Evolutionary conservation across 37 sponge, comb jelly and placozoan genomes (phyloP).

Genomic region (Axinella damicornis): DNA sequence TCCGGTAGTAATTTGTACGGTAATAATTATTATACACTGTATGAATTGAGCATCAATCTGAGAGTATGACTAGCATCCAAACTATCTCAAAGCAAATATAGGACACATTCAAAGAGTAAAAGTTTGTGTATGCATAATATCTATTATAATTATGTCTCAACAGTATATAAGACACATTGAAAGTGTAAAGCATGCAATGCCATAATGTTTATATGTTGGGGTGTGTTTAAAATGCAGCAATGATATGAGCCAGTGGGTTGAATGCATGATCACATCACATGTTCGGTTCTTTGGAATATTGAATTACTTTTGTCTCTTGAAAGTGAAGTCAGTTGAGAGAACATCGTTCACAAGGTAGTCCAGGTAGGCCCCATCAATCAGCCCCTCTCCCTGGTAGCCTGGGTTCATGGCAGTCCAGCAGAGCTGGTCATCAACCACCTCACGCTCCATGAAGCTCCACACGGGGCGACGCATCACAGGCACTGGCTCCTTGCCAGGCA

Average conservation of each 20-base stretch:
- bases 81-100: too few relatives aligned
- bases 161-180: neutral
- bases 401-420: constrained; percentile 39
- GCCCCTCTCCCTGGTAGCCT: constrained; percentile 45
- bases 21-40: too few relatives aligned
- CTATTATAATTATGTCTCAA: too few relatives aligned
- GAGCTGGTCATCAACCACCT: neutral
- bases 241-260: neutral
- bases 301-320: neutral
- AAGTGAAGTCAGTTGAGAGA: constrained; percentile 9
- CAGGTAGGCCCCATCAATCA: constrained; percentile 9
- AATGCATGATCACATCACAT: neutral
- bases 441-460: constrained; percentile 29
- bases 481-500: constrained; percentile 9
- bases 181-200: neutral
- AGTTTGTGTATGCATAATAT: too few relatives aligned
- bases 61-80: too few relatives aligned
- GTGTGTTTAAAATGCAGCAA: neutral
- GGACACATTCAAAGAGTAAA: too few relatives aligned
- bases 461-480: neutral
- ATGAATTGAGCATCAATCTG: too few relatives aligned
- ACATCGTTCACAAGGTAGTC: constrained; percentile 14
- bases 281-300: too few relatives aligned
- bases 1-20: too few relatives aligned
- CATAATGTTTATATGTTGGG: neutral